A percentile compares a stretch with the other conserved stretches of the same genome.
These are phyloP conservation scores for Pterocles burchelli DNA, from an alignment of 2,113 vertebrate genomes.

Conservation along the genomic window DNA sequence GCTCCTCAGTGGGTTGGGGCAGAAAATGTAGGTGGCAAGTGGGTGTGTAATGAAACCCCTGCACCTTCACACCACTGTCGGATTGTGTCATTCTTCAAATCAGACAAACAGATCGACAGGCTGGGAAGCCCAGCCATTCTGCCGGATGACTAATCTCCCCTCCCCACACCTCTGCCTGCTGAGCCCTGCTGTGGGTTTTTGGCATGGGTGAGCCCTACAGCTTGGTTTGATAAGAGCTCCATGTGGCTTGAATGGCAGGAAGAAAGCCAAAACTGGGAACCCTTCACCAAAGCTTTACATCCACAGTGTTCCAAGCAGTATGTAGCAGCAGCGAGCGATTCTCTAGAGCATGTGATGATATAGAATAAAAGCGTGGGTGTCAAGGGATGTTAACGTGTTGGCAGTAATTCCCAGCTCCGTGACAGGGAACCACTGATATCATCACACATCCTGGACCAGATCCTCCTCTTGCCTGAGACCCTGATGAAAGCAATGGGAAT, in stretches of 20 bases:
- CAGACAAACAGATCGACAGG: constrained; percentile 3
- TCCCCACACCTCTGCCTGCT: constrained; percentile 4
- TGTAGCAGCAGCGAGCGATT: neutral
- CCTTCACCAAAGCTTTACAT: neutral
- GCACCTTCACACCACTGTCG: neutral
- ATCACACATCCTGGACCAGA: constrained; percentile 6
- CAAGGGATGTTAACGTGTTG: neutral
- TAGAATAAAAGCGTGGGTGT: constrained; percentile 20
- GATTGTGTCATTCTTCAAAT: constrained; percentile 10
- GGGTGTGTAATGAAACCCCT: constrained; percentile 44
- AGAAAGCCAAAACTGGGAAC: neutral
- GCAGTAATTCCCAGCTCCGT: constrained; percentile 48
- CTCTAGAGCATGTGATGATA: neutral
- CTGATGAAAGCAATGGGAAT: constrained; percentile 50
- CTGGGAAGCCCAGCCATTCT: neutral
- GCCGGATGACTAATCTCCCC: constrained; percentile 51
- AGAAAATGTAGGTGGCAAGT: neutral
- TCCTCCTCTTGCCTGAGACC: constrained; percentile 19
- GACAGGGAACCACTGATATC: constrained; percentile 51
- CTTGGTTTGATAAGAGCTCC: neutral
- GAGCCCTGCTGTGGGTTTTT: neutral
- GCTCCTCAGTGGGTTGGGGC: neutral
- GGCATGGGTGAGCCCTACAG: neutral
- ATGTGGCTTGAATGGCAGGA: neutral
- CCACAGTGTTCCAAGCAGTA: neutral